Evolutionary conservation across 2,888 invertebrate genomes (phyloP), one percentile per base, ranked within the genome.

Genomic region (Molorchus minor): DNA sequence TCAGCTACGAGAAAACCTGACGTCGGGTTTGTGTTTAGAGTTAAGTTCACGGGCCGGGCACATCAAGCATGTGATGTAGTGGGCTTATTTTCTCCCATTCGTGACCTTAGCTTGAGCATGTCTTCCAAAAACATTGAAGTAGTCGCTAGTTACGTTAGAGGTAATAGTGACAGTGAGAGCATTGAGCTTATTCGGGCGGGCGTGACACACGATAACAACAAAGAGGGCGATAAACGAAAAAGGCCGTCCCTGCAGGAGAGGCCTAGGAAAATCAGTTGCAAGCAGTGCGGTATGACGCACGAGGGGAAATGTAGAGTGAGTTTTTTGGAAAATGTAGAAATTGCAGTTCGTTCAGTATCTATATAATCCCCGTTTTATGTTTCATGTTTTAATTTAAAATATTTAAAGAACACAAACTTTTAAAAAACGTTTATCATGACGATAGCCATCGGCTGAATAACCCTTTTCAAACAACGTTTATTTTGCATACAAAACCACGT

Each of bases 281-380:
- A 65, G 38, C 66, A 71, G 56, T 73, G 72, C 52, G 71, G 71
- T 1, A 53, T 64, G n/a, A 45, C 63, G n/a, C 70, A 71, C 53
- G 67, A 67, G 17, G 70, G 71, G 41, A 55, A 58, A 3, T 73
- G 73, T 55, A 68, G 65, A 63, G 70, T 72, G 43, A 60, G 56
- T 52, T 5, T 33, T 44, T 5, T 7, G n/a, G 25, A 25, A n/a
- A 25, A 25, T 25, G 8, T 25, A 25, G 25, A 8, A 25, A n/a
- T n/a, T n/a, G n/a, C n/a, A n/a, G n/a, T n/a, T n/a, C n/a, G n/a
- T n/a, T n/a, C n/a, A n/a, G n/a, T 4, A 8, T 29, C 10, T 10
- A 8, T 29, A 29, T 7, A n/a, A n/a, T n/a, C n/a, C n/a, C n/a
- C n/a, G n/a, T n/a, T n/a, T n/a, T n/a, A n/a, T n/a, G n/a, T n/a